These are phyloP conservation scores for Drosophila suboccidentalis DNA, from an alignment of 2,888 invertebrate species.

Conservation along the genomic window DNA sequence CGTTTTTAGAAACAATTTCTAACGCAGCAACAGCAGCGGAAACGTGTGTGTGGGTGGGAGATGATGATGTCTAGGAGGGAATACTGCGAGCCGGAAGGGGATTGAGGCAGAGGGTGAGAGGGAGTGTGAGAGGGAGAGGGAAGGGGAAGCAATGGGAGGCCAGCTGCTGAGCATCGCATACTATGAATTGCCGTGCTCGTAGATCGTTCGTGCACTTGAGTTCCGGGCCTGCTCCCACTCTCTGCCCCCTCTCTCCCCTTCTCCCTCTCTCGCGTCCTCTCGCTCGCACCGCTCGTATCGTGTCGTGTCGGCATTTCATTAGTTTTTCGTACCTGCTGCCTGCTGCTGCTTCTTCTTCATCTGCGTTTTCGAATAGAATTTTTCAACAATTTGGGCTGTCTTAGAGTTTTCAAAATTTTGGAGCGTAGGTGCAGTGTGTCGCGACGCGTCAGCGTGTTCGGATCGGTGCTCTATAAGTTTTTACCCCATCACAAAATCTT, in stretches of 20 bases:
- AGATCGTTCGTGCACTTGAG: slow-evolving; percentile 72
- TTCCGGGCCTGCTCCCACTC: slow-evolving; percentile 42
- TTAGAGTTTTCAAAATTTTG: slow-evolving; percentile 81
- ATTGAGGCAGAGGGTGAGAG: slow-evolving; percentile 20
- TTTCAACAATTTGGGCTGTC: slow-evolving; percentile 69
- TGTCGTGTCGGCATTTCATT: slow-evolving; percentile 53
- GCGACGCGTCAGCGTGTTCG: slow-evolving; percentile 82
- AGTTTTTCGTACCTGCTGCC: slow-evolving; percentile 33
- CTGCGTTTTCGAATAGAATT: slow-evolving; percentile 64
- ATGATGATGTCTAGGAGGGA: slow-evolving; percentile 38
- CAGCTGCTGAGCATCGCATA: slow-evolving; percentile 72
- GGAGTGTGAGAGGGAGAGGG: no score
- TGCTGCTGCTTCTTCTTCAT: slow-evolving; percentile 6
- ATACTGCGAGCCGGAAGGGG: slow-evolving; percentile 7
- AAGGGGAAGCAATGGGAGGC: slow-evolving; percentile 51
- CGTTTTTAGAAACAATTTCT: slow-evolving; percentile 77
- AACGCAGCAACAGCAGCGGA: slow-evolving; percentile 58
- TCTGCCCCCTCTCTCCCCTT: no score
- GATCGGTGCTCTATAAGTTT: slow-evolving; percentile 60
- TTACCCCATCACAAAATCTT: background rate
- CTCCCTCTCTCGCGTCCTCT: slow-evolving; percentile 1
- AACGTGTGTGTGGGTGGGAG: slow-evolving; percentile 60
- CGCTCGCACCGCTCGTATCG: slow-evolving; percentile 31
- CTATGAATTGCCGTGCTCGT: slow-evolving; percentile 70
- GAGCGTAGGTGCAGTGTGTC: slow-evolving; percentile 86